phyloP scores from a whole-genome alignment of 2,888 invertebrate species.

The Microctonus aethiopoides region DNA sequence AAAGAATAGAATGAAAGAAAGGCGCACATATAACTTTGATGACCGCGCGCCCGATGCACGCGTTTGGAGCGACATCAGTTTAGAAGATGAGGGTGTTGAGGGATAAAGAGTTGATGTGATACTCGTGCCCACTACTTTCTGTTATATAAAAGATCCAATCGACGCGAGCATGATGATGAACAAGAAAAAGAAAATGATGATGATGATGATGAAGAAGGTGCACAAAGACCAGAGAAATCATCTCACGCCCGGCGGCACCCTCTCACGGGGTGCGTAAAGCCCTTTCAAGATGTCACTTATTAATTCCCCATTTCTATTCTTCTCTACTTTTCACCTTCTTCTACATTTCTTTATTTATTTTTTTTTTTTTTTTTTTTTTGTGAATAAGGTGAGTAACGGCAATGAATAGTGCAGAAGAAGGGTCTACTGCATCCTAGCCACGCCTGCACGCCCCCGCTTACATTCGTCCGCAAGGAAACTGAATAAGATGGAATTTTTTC shows the following conservation, averaged over 20 bases:
- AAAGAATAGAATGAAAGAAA: conserved; percentile 2
- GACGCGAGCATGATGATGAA: conserved; percentile 4
- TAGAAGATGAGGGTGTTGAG: conserved; percentile 9
- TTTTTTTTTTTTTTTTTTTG: conserved; percentile 26
- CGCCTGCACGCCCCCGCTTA: conserved; percentile 28
- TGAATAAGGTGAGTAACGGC: conserved; percentile 44
- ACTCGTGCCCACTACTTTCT: conserved; percentile 21
- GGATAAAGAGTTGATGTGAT: conserved; percentile 24
- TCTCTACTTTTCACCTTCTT: conserved; percentile 46
- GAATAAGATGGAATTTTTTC: conserved; percentile 22
- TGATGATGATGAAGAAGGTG: conserved; percentile 29
- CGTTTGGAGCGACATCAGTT: not conserved
- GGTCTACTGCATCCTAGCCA: conserved; percentile 21
- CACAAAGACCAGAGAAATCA: conserved; percentile 42
- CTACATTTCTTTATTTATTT: not conserved
- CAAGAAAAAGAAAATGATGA: not conserved
- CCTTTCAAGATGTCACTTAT: conserved; percentile 66
- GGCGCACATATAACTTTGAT: conserved; percentile 3
- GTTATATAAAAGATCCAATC: conserved; percentile 8
- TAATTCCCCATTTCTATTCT: conserved; percentile 55
- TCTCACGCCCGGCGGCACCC: conserved; percentile 42
- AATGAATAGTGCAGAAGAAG: conserved; percentile 56
- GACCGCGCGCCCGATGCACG: not conserved
- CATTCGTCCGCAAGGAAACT: conserved; percentile 16
- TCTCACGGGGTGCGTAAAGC: conserved; percentile 53